A percentile compares a stretch with the other conserved stretches of the same genome.
Conservation (phyloP, 2,113 vertebrate species). For the Pholis gunnellus region DNA sequence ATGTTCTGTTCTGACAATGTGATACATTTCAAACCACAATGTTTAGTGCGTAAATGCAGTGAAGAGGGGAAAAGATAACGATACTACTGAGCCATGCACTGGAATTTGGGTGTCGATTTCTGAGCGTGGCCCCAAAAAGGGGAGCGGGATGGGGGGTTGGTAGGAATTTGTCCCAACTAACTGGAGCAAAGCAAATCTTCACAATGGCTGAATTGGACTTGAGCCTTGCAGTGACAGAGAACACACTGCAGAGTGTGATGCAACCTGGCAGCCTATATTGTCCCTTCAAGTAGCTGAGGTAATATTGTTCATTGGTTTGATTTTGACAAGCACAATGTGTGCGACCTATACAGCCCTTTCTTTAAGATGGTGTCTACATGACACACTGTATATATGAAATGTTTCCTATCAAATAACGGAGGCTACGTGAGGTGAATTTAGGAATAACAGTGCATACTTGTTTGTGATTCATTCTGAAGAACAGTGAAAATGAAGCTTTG, state of each 20-base stretch:
- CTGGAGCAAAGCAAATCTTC: constrained; percentile 52
- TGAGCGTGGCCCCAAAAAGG: constrained; percentile 31
- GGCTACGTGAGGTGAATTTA: not conserved
- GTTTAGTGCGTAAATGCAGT: not conserved
- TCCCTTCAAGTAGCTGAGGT: constrained; percentile 36
- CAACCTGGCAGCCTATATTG: constrained; percentile 13
- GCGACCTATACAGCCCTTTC: not conserved
- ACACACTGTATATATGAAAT: not conserved
- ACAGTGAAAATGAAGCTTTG: not conserved
- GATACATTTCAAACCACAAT: not conserved
- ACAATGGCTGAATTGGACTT: constrained; percentile 51
- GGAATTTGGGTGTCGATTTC: constrained; percentile 43
- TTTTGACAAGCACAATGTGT: not conserved
- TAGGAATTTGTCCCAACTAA: constrained; percentile 48
- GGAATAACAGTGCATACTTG: not conserved
- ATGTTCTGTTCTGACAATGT: not conserved
- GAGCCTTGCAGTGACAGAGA: constrained; percentile 36
- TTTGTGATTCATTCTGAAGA: not conserved
- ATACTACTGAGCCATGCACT: constrained; percentile 13
- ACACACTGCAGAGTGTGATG: constrained; percentile 29
- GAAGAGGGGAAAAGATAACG: not conserved
- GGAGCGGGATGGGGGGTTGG: constrained; percentile 17
- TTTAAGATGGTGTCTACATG: not conserved
- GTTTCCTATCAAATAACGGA: not conserved
- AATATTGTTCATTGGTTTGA: constrained; percentile 31